Percentiles rank a stretch among this genome's conserved stretches.
phyloP scores from a whole-genome alignment of 2,113 vertebrate species.

The Chionomys nivalis region DNA sequence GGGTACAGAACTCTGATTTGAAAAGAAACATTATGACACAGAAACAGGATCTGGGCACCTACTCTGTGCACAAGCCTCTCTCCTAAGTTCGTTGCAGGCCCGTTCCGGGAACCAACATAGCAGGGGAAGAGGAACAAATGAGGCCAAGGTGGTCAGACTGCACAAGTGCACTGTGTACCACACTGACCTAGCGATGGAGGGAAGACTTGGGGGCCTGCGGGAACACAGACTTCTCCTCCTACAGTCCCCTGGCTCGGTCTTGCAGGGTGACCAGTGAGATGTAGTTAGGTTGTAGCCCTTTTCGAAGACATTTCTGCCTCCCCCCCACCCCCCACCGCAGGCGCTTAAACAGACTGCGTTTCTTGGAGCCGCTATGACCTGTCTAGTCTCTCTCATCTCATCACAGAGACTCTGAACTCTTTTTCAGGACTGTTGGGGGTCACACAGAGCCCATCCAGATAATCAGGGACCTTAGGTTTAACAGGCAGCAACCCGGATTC shows the following conservation, averaged over 20 bases:
- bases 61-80: accelerated
- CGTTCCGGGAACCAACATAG: accelerated
- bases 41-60: accelerated
- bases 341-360: accelerated
- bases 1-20: accelerated
- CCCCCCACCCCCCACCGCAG: not conserved
- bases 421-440: not conserved
- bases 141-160: not conserved
- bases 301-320: not conserved
- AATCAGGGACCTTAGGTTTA: not conserved
- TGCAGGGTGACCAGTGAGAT: accelerated
- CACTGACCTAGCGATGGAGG: accelerated
- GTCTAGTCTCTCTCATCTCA: not conserved
- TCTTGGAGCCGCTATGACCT: not conserved
- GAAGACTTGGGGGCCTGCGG: accelerated
- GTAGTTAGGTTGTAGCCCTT: not conserved
- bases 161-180: accelerated
- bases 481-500: accelerated
- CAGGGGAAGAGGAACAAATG: accelerated
- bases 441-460: not conserved
- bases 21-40: not conserved
- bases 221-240: not conserved
- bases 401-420: too few relatives aligned
- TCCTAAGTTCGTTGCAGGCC: accelerated
- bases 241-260: accelerated